Conservation (phyloP, 1,140 invertebrate genomes). For the Aphidius ervi region DNA sequence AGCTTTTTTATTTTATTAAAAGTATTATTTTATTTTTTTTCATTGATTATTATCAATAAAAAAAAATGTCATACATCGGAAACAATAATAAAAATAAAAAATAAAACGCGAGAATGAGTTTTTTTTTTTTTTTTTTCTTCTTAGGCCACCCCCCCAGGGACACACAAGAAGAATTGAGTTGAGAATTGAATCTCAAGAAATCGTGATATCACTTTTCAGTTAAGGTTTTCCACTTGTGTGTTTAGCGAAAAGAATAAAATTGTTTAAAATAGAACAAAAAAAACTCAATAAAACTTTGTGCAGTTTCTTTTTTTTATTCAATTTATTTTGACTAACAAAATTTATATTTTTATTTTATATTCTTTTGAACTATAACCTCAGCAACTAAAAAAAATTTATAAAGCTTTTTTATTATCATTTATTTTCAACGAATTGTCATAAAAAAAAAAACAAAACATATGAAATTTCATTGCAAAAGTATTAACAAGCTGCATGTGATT, state of each 20-base stretch:
- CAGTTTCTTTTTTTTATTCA: background rate
- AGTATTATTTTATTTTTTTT: too few relatives aligned
- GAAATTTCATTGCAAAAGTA: too few relatives aligned
- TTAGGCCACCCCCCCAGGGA: background rate
- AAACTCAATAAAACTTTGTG: background rate
- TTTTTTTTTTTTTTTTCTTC: background rate
- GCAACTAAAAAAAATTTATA: too few relatives aligned
- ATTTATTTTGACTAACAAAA: too few relatives aligned
- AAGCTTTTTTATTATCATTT: too few relatives aligned
- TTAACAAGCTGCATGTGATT: too few relatives aligned
- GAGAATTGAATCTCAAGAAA: constrained; percentile 6
- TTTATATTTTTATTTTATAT: too few relatives aligned
- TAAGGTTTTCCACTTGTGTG: constrained; percentile 3
- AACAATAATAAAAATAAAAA: background rate
- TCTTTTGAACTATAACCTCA: too few relatives aligned
- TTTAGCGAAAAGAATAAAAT: background rate
- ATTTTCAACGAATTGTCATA: too few relatives aligned
- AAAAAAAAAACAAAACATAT: too few relatives aligned
- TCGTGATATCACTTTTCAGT: constrained; percentile 8
- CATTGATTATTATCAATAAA: too few relatives aligned
- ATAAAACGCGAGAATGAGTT: background rate
- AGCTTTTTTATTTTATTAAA: too few relatives aligned
- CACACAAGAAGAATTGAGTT: background rate
- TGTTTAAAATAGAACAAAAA: background rate
- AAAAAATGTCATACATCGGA: background rate